phyloP scores from a whole-genome alignment of 2,888 invertebrate species.

The Pseudoips prasinana region DNA sequence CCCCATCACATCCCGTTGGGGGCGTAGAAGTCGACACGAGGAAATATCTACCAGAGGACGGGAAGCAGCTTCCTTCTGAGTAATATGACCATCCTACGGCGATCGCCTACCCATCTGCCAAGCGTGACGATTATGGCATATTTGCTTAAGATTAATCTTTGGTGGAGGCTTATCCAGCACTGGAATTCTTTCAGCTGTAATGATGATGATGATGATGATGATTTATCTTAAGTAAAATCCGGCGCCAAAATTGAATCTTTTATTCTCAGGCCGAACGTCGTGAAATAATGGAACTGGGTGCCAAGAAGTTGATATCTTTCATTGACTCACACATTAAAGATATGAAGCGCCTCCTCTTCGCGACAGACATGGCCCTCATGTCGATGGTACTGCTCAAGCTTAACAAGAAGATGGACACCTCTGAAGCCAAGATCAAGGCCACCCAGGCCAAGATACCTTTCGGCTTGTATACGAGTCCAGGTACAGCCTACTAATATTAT shows the following conservation, averaged over 20 bases:
- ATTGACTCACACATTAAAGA: conserved; percentile 67
- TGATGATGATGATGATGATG: too few relatives aligned
- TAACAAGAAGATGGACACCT: conserved; percentile 76
- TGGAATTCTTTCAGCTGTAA: too few relatives aligned
- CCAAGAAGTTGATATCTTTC: conserved; percentile 58
- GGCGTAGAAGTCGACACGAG: too few relatives aligned
- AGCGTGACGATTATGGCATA: too few relatives aligned
- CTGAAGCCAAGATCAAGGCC: conserved; percentile 66
- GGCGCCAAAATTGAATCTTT: background rate
- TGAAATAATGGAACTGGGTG: conserved; percentile 53
- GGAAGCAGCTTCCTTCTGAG: too few relatives aligned
- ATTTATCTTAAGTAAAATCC: background rate
- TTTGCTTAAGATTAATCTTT: too few relatives aligned
- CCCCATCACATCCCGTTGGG: too few relatives aligned
- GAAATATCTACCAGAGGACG: too few relatives aligned
- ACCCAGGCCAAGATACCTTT: conserved; percentile 75
- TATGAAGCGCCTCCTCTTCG: conserved; percentile 64
- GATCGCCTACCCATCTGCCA: too few relatives aligned
- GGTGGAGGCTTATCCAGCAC: too few relatives aligned
- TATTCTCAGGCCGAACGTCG: conserved; percentile 54
- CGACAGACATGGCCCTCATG: conserved; percentile 71
- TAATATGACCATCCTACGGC: too few relatives aligned
- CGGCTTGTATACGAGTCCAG: conserved; percentile 71
- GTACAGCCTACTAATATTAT: too few relatives aligned
- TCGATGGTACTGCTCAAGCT: conserved; percentile 71